Conservation (phyloP, 1,140 invertebrate species). For the Drosophila kikkawai region DNA sequence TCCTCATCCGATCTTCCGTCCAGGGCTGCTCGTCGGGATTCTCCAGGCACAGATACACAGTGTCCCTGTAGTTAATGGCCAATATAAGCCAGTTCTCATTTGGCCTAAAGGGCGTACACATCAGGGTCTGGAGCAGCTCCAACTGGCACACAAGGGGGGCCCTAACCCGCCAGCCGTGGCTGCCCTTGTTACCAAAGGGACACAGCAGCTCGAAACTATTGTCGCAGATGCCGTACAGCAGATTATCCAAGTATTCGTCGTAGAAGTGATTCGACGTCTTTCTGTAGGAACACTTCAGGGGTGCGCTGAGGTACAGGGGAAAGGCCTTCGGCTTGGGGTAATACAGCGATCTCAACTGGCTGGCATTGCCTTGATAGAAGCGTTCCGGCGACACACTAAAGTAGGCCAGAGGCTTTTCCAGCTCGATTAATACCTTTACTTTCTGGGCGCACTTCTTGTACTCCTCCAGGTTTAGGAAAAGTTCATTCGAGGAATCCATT, state of each 20-base stretch:
- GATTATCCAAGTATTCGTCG: slow-evolving; percentile 3
- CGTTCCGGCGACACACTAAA: slow-evolving; percentile 7
- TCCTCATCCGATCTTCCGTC: not conserved
- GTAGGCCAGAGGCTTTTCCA: not conserved
- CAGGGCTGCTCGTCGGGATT: not conserved
- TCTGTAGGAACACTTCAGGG: not conserved
- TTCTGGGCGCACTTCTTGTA: not conserved
- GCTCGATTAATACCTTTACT: not conserved
- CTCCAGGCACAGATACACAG: not conserved
- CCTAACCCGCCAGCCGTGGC: not conserved
- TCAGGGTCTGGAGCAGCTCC: not conserved
- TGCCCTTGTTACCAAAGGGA: not conserved
- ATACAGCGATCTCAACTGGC: not conserved
- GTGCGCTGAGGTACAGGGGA: not conserved
- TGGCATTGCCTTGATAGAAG: not conserved
- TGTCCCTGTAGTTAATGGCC: slow-evolving; percentile 8
- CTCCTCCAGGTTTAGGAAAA: not conserved
- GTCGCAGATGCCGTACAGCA: not conserved
- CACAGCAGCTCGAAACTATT: not conserved
- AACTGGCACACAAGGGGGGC: not conserved
- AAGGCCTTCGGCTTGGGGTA: slow-evolving; percentile 1
- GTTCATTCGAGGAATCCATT: not conserved
- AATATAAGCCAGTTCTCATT: not conserved
- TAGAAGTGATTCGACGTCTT: not conserved
- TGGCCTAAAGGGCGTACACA: not conserved